These are phyloP conservation scores for Drosophila nebulosa DNA, from an alignment of 1,140 invertebrate genomes.

Conservation along the genomic window DNA sequence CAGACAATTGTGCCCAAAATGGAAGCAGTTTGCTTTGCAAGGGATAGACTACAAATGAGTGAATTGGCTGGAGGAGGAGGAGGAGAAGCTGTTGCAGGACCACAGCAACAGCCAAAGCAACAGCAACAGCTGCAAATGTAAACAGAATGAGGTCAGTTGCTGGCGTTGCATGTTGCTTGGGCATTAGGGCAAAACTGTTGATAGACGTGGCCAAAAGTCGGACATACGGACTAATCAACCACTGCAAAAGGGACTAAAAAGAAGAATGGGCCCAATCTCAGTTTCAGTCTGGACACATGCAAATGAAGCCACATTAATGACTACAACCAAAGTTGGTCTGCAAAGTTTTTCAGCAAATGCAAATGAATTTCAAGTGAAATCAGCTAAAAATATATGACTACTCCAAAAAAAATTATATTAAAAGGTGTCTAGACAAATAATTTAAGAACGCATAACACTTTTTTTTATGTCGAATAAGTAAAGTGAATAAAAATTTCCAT, in stretches of 20 bases:
- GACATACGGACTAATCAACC: conserved; percentile 59
- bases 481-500: too few species aligned
- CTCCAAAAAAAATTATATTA: neutral
- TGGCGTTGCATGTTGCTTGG: conserved; percentile 68
- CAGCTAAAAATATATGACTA: neutral
- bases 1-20: neutral
- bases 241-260: conserved; percentile 28
- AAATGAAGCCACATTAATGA: conserved; percentile 72
- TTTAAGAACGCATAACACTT: too few species aligned
- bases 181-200: conserved; percentile 74
- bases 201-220: conserved; percentile 48
- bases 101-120: conserved; percentile 60
- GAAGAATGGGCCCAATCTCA: neutral
- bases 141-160: conserved; percentile 70
- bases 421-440: too few species aligned
- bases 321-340: conserved; percentile 37
- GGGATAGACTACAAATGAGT: conserved; percentile 18
- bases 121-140: conserved; percentile 70
- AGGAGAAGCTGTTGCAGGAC: neutral
- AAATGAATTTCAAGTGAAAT: conserved; percentile 5
- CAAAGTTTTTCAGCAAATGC: conserved; percentile 2
- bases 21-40: neutral
- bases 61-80: neutral
- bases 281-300: conserved; percentile 39
- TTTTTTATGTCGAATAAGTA: too few species aligned